These are phyloP conservation scores for Palythoa caribaeorum DNA, from an alignment of 92 coral and sea anemone genomes.

Conservation along the genomic window DNA sequence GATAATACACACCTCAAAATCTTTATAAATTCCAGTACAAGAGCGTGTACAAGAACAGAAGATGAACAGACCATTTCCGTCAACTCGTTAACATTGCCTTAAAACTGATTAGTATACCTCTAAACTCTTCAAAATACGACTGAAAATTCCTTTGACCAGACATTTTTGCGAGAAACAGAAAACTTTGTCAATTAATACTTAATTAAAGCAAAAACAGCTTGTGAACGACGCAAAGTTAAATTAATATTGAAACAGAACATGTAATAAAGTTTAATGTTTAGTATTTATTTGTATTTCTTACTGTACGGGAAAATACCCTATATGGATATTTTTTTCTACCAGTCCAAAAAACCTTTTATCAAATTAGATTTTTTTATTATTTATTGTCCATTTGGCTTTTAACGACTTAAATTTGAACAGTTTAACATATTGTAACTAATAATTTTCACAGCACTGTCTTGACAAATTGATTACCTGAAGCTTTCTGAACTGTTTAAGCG, in stretches of 20 bases:
- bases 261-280: neutral
- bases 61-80: no score
- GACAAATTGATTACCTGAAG: neutral
- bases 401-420: neutral
- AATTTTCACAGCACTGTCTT: neutral
- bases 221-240: neutral
- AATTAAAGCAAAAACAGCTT: neutral
- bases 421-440: neutral
- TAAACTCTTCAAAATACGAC: no score
- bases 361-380: neutral
- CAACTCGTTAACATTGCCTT: no score
- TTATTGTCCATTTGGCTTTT: neutral
- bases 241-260: neutral
- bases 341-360: neutral
- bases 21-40: no score
- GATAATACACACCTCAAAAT: no score
- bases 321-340: neutral
- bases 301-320: neutral
- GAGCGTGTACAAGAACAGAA: no score
- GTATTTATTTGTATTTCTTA: neutral
- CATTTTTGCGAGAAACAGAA: neutral
- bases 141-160: neutral
- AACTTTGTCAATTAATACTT: neutral
- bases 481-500: neutral
- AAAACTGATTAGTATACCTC: no score